These are phyloP conservation scores for Podarcis muralis DNA, from an alignment of 2,113 vertebrate species.

Conservation along the genomic window DNA sequence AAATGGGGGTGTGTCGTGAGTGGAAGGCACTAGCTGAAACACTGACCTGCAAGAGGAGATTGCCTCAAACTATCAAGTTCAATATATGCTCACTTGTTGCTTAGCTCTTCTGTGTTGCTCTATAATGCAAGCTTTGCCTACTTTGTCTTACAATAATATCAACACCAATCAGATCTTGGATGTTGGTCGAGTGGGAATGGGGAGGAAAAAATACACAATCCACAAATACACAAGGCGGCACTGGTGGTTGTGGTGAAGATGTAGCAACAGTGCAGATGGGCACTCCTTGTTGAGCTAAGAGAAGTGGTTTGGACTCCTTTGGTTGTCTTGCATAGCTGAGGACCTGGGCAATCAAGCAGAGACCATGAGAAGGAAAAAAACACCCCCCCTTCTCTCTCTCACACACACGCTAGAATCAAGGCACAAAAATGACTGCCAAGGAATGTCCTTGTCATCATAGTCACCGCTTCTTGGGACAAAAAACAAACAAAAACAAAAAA, in stretches of 20 bases:
- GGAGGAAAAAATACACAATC: conserved; percentile 24
- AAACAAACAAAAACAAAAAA: neutral
- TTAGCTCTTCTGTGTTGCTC: conserved; percentile 35
- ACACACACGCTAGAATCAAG: conserved; percentile 66
- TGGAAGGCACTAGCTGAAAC: neutral
- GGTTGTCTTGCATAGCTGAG: conserved; percentile 71
- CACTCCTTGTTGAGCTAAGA: conserved; percentile 16
- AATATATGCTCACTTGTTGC: conserved; percentile 29
- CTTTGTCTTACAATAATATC: neutral
- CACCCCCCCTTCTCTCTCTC: conserved; percentile 19
- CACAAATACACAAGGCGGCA: conserved; percentile 53
- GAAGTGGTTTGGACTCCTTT: conserved; percentile 48
- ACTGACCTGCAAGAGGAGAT: rapidly evolving
- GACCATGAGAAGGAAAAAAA: conserved; percentile 61
- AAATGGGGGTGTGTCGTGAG: conserved; percentile 39
- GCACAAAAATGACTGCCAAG: conserved; percentile 64
- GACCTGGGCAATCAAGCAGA: conserved; percentile 56
- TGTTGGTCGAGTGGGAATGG: neutral
- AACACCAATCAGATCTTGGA: conserved; percentile 24
- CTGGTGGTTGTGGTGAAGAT: conserved; percentile 44
- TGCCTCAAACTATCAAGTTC: conserved; percentile 38
- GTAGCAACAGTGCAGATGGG: conserved; percentile 35
- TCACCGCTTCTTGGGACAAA: conserved; percentile 21
- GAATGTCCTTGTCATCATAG: conserved; percentile 65
- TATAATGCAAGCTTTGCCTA: conserved; percentile 43